Conservation (phyloP, 2,888 invertebrate species). For the Gymnoscelis rufifasciata region DNA sequence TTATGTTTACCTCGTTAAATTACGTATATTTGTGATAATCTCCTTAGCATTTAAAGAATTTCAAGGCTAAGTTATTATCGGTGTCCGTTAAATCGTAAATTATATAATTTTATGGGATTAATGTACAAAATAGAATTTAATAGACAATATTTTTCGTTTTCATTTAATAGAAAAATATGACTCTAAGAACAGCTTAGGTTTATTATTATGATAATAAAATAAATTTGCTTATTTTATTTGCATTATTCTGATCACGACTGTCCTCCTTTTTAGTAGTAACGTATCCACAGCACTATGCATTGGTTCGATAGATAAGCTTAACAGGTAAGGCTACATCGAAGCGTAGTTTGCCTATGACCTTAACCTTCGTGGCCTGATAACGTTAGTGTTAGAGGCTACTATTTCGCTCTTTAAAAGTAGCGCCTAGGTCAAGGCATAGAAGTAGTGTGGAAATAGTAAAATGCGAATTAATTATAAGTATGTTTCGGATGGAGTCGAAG, state of each 20-base stretch:
- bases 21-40: conserved; percentile 51
- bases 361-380: conserved; percentile 29
- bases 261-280: conserved; percentile 24
- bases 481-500: too few species aligned
- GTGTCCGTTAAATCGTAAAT: conserved; percentile 56
- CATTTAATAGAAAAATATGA: too few species aligned
- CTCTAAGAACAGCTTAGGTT: too few species aligned
- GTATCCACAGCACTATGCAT: conserved; percentile 35
- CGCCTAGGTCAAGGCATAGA: neutral
- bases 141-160: too few species aligned
- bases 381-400: neutral
- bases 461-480: too few species aligned
- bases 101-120: conserved; percentile 43
- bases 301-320: conserved; percentile 41
- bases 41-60: conserved; percentile 58
- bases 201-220: too few species aligned
- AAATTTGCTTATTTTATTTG: conserved; percentile 8
- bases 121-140: neutral
- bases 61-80: conserved; percentile 64
- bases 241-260: conserved; percentile 29
- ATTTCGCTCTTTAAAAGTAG: neutral
- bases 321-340: conserved; percentile 29
- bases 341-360: conserved; percentile 39
- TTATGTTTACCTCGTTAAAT: neutral
- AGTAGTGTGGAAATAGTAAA: neutral